Evolutionary conservation across 2,113 vertebrate species (phyloP).

Genomic region (Verasper variegatus): DNA sequence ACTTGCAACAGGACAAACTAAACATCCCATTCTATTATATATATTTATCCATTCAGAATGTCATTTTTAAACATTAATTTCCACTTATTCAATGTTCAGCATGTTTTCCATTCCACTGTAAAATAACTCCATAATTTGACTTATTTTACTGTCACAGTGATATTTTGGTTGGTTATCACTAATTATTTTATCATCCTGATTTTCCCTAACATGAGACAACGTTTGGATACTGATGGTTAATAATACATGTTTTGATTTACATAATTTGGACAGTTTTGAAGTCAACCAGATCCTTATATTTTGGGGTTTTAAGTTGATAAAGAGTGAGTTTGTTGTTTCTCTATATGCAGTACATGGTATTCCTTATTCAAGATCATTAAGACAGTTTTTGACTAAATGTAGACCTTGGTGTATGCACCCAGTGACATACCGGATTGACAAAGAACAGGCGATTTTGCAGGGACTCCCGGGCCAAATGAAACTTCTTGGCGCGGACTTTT

Average conservation of each 20-base stretch:
- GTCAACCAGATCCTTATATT: background rate
- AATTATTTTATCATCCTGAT: background rate
- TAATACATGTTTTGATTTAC: background rate
- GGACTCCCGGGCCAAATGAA: slow-evolving; percentile 69
- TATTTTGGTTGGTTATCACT: background rate
- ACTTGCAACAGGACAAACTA: too few species aligned
- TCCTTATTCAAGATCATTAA: slow-evolving; percentile 1
- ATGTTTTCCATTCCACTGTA: too few species aligned
- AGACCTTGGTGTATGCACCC: background rate
- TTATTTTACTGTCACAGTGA: too few species aligned
- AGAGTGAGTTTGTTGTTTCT: too few species aligned
- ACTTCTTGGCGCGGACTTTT: slow-evolving; percentile 83
- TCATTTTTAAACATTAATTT: too few species aligned
- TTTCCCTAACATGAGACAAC: too few species aligned
- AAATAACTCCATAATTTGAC: too few species aligned
- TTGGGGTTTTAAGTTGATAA: too few species aligned
- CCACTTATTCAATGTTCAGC: too few species aligned
- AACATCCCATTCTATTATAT: too few species aligned
- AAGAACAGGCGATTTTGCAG: slow-evolving; percentile 83
- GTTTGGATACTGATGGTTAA: background rate
- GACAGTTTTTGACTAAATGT: background rate
- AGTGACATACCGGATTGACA: slow-evolving; percentile 82
- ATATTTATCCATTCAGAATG: too few species aligned
- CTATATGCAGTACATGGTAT: background rate
- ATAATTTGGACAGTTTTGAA: background rate